phyloP scores from a whole-genome alignment of 2,797 vertebrate genomes.

The Selene dorsalis region DNA sequence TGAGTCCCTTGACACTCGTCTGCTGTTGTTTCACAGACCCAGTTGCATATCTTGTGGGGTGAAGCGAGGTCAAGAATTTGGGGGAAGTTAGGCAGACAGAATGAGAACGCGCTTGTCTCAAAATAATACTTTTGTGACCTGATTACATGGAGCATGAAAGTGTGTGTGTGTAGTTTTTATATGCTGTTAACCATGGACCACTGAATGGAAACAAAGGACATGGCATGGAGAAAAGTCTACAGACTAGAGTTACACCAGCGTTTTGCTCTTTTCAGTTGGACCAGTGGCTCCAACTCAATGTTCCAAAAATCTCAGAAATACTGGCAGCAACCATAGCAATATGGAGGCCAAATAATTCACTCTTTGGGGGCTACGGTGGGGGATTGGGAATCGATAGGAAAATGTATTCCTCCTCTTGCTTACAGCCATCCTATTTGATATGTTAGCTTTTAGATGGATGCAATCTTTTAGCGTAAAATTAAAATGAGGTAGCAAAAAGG shows the following conservation, averaged over 20 bases:
- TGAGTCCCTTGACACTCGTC: constrained; percentile 27
- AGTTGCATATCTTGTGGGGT: constrained; percentile 30
- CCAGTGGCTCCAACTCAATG: too few relatives aligned
- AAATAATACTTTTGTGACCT: constrained; percentile 14
- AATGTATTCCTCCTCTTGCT: too few relatives aligned
- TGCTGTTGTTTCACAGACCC: constrained; percentile 35
- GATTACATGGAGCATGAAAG: constrained; percentile 21
- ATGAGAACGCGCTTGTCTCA: constrained; percentile 32
- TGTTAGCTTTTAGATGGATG: too few relatives aligned
- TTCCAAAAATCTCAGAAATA: too few relatives aligned
- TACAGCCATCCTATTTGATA: too few relatives aligned
- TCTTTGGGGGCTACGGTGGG: too few relatives aligned
- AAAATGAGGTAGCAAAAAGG: too few relatives aligned
- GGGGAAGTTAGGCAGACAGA: constrained; percentile 34
- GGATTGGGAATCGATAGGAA: too few relatives aligned
- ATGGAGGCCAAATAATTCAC: too few relatives aligned
- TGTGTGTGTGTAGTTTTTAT: neutral
- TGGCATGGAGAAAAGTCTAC: neutral
- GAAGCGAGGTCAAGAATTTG: constrained; percentile 41
- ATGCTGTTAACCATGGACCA: neutral
- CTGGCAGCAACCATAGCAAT: too few relatives aligned
- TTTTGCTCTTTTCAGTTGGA: too few relatives aligned
- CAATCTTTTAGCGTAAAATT: too few relatives aligned
- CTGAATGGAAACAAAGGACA: neutral
- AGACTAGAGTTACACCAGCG: neutral